Evolutionary conservation across 2,113 vertebrate species (phyloP), one percentile per base, ranked within the genome.

Genomic region (Todiramphus chloris): DNA sequence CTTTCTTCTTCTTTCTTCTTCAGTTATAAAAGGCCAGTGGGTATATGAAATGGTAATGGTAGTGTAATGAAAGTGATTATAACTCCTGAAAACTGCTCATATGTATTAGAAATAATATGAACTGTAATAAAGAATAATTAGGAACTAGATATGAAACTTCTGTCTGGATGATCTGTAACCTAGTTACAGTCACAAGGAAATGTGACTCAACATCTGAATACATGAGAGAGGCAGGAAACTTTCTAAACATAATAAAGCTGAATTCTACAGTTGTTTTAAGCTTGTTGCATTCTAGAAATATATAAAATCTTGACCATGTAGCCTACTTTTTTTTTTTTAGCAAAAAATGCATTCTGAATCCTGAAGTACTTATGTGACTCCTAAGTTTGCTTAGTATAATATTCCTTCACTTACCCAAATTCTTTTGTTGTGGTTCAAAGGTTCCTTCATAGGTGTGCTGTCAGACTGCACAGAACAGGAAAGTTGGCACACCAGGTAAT

Each of bases 101-200:
- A 80, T 70, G 55, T 77, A 58, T 82, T 68, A 82, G 24, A 89
- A 93, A 93, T 73, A 62, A 80, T 78, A 73, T 58, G 56, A 95
- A 89, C 46, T 53, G 14, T 63, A 90, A 74, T 94, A 74, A 87
- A 84, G 74, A 74, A 84, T 94, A 89, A 89, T 91, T 91, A 93
- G 11, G 48, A 83, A 41, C 51, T 68, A 74, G 66, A 92, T 16
- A 20, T 44, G 55, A 62, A 93, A 1, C 3, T 90, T 92, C 68
- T 78, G 17, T 77, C 56, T 87, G 56, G 28, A 60, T n/a, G 13
- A 94, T 80, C 76, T 77, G 21, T 72, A 89, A 86, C 73, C 28
- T 84, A 76, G 39, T 39, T 84, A 43, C 17, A 89, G 64, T 20
- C 27, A 87, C 30, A 87, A 70, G 33, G 48, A 93, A 89, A 77